Percentiles rank a stretch among this genome's conserved stretches.
phyloP scores from a whole-genome alignment of 2,113 vertebrate genomes.

The Gobio gobio region DNA sequence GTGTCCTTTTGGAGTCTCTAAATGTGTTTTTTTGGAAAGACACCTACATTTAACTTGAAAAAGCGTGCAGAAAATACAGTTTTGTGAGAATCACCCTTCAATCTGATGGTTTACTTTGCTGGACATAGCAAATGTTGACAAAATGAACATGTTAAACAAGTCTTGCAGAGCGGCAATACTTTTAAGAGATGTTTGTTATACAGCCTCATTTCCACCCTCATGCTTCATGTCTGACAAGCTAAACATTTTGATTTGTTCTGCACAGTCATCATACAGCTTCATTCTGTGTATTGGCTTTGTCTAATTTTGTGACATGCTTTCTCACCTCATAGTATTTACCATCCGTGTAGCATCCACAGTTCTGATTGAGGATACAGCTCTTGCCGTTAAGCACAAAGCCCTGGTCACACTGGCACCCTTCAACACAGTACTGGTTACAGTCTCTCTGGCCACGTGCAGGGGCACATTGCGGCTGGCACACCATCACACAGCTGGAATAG shows the following conservation, averaged over 20 bases:
- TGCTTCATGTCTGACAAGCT: not conserved
- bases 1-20: no score
- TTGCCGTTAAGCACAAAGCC: slow-evolving; percentile 93
- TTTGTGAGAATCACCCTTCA: no score
- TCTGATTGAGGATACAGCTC: slow-evolving; percentile 92
- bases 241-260: not conserved
- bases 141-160: no score
- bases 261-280: not conserved
- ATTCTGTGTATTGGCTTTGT: not conserved
- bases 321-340: slow-evolving; percentile 95
- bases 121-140: no score
- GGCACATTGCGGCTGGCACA: slow-evolving; percentile 93
- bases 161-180: not conserved
- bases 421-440: slow-evolving; percentile 93
- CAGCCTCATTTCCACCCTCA: no score
- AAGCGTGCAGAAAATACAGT: no score
- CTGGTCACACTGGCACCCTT: slow-evolving; percentile 93
- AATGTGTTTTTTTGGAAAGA: no score
- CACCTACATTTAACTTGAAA: no score
- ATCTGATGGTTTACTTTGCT: no score
- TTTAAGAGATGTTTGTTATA: not conserved
- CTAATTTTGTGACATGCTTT: slow-evolving; percentile 15
- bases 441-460: slow-evolving; percentile 91
- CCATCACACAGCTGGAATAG: slow-evolving; percentile 90
- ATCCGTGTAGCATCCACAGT: slow-evolving; percentile 94